phyloP scores from a whole-genome alignment of 2,797 vertebrate genomes.

The Eospalax fontanierii region DNA sequence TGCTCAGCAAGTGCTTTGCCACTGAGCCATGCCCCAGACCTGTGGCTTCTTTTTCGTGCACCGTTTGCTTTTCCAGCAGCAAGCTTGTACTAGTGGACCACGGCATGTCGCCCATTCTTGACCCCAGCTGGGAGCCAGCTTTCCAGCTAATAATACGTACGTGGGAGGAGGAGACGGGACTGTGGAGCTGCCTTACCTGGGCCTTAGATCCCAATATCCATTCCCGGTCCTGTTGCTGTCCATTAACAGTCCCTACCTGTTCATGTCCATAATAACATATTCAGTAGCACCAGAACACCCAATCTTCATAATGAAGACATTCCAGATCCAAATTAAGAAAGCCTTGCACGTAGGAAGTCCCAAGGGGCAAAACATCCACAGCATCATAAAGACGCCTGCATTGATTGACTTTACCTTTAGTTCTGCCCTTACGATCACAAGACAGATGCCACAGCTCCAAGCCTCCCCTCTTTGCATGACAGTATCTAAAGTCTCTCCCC shows the following conservation, averaged over 20 bases:
- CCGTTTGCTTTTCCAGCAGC: neutral
- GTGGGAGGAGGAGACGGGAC: too few relatives aligned
- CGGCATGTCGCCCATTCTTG: neutral
- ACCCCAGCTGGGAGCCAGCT: neutral
- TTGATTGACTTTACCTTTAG: neutral
- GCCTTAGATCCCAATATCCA: too few relatives aligned
- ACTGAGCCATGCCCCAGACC: neutral
- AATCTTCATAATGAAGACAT: neutral
- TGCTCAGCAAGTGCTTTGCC: neutral
- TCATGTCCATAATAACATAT: neutral
- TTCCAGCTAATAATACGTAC: neutral
- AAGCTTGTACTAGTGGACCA: neutral
- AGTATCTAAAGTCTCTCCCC: neutral
- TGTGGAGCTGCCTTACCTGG: neutral
- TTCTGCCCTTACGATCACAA: neutral
- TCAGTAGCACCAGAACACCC: neutral
- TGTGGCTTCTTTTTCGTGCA: neutral
- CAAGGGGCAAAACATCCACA: neutral
- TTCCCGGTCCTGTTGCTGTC: neutral
- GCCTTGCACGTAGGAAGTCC: neutral
- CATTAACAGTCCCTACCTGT: neutral
- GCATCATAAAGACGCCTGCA: neutral
- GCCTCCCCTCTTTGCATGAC: neutral
- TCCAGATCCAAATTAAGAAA: neutral
- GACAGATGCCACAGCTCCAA: neutral